Evolutionary conservation across 2,797 vertebrate genomes (phyloP).

Genomic region (Phoeniculus purpureus): DNA sequence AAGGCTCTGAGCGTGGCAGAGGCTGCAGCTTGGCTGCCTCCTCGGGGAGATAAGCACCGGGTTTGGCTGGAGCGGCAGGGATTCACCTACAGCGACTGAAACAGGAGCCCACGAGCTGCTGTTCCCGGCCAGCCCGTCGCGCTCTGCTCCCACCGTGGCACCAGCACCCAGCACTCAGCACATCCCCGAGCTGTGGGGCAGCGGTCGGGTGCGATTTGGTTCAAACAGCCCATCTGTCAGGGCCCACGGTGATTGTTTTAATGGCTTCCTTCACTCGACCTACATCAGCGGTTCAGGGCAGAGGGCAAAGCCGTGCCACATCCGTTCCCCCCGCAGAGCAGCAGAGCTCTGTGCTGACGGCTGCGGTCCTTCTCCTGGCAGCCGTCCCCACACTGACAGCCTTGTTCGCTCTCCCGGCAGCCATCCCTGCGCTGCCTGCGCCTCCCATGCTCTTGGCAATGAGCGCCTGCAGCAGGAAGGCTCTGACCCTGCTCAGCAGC

Average conservation of each 20-base stretch:
- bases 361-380: too few species aligned
- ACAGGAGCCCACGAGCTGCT: neutral
- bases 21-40: accelerated
- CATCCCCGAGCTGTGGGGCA: accelerated
- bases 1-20: neutral
- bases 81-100: neutral
- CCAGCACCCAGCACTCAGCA: accelerated
- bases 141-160: accelerated
- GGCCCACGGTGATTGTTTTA: neutral
- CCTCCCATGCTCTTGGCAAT: conserved; percentile 82
- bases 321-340: too few species aligned
- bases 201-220: neutral
- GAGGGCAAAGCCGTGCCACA: neutral
- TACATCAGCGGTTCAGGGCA: neutral
- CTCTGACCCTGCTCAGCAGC: conserved; percentile 94
- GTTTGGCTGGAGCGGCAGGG: neutral
- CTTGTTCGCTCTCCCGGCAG: neutral
- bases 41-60: accelerated
- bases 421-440: neutral
- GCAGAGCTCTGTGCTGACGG: too few species aligned
- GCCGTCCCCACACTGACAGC: accelerated
- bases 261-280: neutral
- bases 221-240: neutral
- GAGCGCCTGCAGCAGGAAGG: conserved; percentile 93
- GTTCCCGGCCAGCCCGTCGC: neutral